Evolutionary conservation across 2,888 invertebrate genomes (phyloP), one percentile per base, ranked within the genome.

Genomic region (Tiliacea aurago): DNA sequence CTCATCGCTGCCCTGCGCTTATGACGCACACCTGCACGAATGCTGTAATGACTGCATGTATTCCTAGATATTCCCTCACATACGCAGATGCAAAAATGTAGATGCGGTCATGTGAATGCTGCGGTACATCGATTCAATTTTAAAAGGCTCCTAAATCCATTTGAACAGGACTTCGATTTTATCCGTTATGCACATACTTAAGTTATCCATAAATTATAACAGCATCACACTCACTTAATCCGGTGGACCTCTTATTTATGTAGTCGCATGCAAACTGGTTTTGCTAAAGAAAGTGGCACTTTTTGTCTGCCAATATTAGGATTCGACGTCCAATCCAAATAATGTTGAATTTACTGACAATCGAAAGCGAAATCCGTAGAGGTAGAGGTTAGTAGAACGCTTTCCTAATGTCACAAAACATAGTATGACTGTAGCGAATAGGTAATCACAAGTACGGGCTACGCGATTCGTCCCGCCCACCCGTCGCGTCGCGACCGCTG

Each of bases 351-450:
- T 78, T 83, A 62, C 55, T 47, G 65, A 88, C 87, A 88, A 90
- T 90, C 90, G 93, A 94, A 94, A 94, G 92, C 87, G 91, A 92
- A 93, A 90, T 87, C 73, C 62, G 78, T 84, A 62, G 88, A 90
- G 93, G 78, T 84, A 62, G 88, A 90, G 93, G 92, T 93, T 86
- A 93, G 92, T 93, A 87, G 93, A 91, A 89, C 93, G 89, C 86
- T 91, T 90, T 91, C 89, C 84, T 90, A 87, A 87, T 88, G 86
- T 90, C 86, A 89, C 89, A 90, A 88, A 84, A 85, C 81, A 81
- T 76, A 81, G 84, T 86, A 84, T 84, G 82, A 86, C 90, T 90
- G 91, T 90, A 88, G 87, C 93, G 84, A 93, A 94, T 90, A 81
- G 84, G 76, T 91, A 92, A 93, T 92, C 83, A 87, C 78, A 80